These are phyloP conservation scores for Crematogaster levior DNA, from an alignment of 2,888 invertebrate species.

Conservation along the genomic window DNA sequence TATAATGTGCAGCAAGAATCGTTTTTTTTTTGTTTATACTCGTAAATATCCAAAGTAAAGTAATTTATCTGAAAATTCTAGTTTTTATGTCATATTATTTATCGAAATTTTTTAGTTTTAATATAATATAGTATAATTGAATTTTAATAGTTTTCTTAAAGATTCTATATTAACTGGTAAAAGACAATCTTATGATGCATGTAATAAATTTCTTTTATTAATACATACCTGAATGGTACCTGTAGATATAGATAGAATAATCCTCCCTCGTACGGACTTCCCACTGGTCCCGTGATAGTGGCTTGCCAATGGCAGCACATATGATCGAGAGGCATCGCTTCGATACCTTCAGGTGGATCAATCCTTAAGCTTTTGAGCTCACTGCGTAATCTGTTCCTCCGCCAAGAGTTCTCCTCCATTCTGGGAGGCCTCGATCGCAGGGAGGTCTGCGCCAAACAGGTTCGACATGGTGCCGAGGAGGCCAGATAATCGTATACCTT, in stretches of 20 bases:
- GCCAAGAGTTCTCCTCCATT: constrained; percentile 92
- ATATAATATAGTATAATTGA: too few relatives aligned
- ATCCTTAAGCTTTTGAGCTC: constrained; percentile 91
- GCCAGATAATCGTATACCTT: constrained; percentile 88
- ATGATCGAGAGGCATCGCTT: constrained; percentile 92
- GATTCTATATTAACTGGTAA: background rate
- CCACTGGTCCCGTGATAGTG: constrained; percentile 95
- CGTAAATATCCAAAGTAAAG: background rate
- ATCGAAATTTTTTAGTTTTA: too few relatives aligned
- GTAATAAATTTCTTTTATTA: background rate
- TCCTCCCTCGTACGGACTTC: constrained; percentile 97
- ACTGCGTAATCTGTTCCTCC: constrained; percentile 92
- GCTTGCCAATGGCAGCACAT: constrained; percentile 97
- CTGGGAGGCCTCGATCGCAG: constrained; percentile 88
- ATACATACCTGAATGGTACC: constrained; percentile 91
- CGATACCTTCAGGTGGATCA: constrained; percentile 95
- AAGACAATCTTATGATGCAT: background rate
- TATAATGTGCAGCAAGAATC: background rate
- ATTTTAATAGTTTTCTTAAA: background rate
- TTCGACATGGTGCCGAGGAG: constrained; percentile 89
- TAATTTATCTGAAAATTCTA: background rate
- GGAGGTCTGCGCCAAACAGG: constrained; percentile 95
- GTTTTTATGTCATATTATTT: too few relatives aligned
- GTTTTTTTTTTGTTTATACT: background rate
- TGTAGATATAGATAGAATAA: constrained; percentile 96